phyloP scores from a whole-genome alignment of 2,888 invertebrate species.

The Ennomos quercinarius region DNA sequence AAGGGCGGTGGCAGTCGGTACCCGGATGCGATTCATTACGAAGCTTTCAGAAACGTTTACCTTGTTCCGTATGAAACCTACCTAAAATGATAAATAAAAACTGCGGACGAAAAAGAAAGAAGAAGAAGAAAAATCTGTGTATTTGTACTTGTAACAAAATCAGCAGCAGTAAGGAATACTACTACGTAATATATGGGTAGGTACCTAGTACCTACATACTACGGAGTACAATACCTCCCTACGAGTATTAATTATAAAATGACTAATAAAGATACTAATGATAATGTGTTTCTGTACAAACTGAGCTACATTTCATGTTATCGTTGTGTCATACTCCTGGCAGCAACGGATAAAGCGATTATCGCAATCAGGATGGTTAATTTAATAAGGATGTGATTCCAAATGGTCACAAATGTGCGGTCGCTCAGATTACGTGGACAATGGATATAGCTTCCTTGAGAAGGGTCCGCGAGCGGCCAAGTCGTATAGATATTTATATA shows the following conservation, averaged over 20 bases:
- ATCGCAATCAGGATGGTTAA: constrained; percentile 12
- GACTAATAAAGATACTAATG: background rate
- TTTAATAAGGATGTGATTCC: constrained; percentile 9
- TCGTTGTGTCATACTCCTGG: background rate
- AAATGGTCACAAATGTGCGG: background rate
- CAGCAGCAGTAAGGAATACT: no score
- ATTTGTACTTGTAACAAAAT: no score
- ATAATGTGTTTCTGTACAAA: constrained; percentile 5
- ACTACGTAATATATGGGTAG: no score
- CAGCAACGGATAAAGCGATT: constrained; percentile 3
- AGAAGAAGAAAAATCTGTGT: no score
- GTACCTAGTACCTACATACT: no score
- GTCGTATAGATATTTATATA: constrained; percentile 10
- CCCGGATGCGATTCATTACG: background rate
- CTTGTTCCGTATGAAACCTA: background rate
- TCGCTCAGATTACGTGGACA: background rate
- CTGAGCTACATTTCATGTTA: background rate
- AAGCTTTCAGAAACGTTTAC: constrained; percentile 11
- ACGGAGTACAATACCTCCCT: no score
- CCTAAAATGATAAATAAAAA: no score
- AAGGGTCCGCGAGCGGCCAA: constrained; percentile 8
- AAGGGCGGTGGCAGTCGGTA: background rate
- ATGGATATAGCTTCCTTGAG: constrained; percentile 4
- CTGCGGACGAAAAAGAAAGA: no score
- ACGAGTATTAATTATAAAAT: no score